Evolutionary conservation across 2,113 vertebrate genomes (phyloP).

Genomic region (Agapornis roseicollis): DNA sequence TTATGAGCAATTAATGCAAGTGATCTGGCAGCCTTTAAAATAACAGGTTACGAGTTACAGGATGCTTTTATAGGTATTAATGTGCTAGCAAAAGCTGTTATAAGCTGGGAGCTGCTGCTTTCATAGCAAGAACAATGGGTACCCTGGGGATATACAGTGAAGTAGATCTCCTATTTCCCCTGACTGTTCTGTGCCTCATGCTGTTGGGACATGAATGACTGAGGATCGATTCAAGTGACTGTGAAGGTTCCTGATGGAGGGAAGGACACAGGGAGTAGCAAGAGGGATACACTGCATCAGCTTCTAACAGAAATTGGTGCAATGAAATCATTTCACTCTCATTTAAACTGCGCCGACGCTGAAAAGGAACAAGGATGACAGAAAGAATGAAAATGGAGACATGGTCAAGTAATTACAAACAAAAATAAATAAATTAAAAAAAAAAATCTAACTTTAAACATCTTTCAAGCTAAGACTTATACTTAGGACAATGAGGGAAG

Average conservation of each 20-base stretch:
- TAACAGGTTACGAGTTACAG: neutral
- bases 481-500: neutral
- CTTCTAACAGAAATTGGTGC: slow-evolving; percentile 62
- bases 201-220: slow-evolving; percentile 6
- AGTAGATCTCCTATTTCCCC: slow-evolving; percentile 46
- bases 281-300: slow-evolving; percentile 38
- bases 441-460: neutral
- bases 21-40: slow-evolving; percentile 26
- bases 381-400: slow-evolving; percentile 7
- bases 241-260: slow-evolving; percentile 27
- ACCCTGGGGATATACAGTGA: slow-evolving; percentile 45
- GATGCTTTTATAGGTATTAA: neutral
- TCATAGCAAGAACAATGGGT: neutral
- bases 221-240: slow-evolving; percentile 15
- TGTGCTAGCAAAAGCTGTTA: neutral
- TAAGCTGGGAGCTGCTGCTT: neutral
- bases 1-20: neutral
- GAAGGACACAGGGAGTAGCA: slow-evolving; percentile 28
- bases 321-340: slow-evolving; percentile 51
- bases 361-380: slow-evolving; percentile 50
- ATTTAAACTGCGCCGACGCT: slow-evolving; percentile 47
- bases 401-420: neutral
- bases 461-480: neutral
- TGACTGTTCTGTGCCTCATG: slow-evolving; percentile 35
- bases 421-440: neutral